A percentile compares a stretch with the other conserved stretches of the same genome.
These are phyloP conservation scores for Variabilichromis moorii DNA, from an alignment of 2,113 vertebrate species.

Conservation along the genomic window DNA sequence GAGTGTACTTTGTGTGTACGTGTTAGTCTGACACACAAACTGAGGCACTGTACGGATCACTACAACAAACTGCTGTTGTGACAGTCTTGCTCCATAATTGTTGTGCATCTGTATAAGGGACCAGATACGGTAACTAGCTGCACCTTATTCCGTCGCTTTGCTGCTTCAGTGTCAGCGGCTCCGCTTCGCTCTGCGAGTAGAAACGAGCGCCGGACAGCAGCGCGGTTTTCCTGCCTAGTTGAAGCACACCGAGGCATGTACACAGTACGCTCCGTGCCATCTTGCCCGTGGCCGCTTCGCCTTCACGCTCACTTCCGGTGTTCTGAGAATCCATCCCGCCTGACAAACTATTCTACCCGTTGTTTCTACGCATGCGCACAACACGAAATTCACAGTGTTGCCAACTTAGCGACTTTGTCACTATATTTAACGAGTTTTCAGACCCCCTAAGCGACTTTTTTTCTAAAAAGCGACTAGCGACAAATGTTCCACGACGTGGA, in stretches of 20 bases:
- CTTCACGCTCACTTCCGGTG: conserved; percentile 4
- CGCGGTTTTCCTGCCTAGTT: neutral
- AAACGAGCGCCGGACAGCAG: neutral
- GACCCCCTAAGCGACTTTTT: neutral
- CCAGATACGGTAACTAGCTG: neutral
- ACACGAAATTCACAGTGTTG: neutral
- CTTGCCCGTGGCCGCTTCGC: neutral
- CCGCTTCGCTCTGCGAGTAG: conserved; percentile 11
- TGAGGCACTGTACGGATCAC: fast-evolving
- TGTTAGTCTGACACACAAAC: neutral
- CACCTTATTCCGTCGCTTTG: conserved; percentile 62
- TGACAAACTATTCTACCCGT: neutral
- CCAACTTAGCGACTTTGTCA: neutral
- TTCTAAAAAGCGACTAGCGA: neutral
- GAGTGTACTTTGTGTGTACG: neutral
- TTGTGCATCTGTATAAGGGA: neutral
- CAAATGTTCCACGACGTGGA: neutral
- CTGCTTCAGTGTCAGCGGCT: conserved; percentile 50
- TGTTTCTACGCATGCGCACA: neutral
- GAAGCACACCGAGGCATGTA: neutral
- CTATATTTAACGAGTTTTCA: neutral
- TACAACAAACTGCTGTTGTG: neutral
- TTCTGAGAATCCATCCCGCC: neutral
- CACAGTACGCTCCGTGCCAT: conserved; percentile 26
- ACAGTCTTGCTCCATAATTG: neutral